Evolutionary conservation across 1,140 invertebrate genomes (phyloP), one percentile per base, ranked within the genome.

Genomic region (Triops longicaudatus): DNA sequence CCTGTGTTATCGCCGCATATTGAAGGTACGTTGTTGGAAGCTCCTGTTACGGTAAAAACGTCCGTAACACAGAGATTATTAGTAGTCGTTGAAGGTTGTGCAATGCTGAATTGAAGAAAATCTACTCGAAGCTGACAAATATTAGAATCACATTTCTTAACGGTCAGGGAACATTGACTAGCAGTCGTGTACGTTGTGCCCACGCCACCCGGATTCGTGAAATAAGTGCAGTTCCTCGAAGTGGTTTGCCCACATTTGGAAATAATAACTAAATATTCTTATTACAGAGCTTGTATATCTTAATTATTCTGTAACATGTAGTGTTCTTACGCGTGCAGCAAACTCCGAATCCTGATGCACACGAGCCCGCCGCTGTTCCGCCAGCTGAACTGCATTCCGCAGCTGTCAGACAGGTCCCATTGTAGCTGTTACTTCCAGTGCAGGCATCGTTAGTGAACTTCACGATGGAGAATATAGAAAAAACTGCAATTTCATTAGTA

Each of bases 201-300:
- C 11, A 44, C 74, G 26, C 74, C 74, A 1, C 87, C 88, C 0
- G 88, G 88, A 83, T 90, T 94, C 1, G 89, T 87, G 82, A 94
- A 95, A 82, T 94, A 94, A 0, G 92, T 94, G 78, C 93, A 92
- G 81, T 94, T 94, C 63, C 89, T 85, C 26, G 87, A 87, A 1
- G 91, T 90, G 0, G 86, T 87, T 11, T 86, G 85, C 6, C 91
- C 91, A 80, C 92, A 93, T 0, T 86, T 84, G 79, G 78, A 74
- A 73, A 78, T 22, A 27, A 73, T 71, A 26, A 74, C 44, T 50
- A n/a, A 28, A 27, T 73, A 12, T n/a, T n/a, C n/a, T n/a, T 0
- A 77, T n/a, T 37, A 7, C 31, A 7, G 7, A 37, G 31, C 2
- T 4, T 37, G 7, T 6, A 22, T 0, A 17, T 44, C 17, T 63